These are phyloP conservation scores for Pararge aegeria DNA, from an alignment of 1,140 invertebrate genomes.

Conservation along the genomic window DNA sequence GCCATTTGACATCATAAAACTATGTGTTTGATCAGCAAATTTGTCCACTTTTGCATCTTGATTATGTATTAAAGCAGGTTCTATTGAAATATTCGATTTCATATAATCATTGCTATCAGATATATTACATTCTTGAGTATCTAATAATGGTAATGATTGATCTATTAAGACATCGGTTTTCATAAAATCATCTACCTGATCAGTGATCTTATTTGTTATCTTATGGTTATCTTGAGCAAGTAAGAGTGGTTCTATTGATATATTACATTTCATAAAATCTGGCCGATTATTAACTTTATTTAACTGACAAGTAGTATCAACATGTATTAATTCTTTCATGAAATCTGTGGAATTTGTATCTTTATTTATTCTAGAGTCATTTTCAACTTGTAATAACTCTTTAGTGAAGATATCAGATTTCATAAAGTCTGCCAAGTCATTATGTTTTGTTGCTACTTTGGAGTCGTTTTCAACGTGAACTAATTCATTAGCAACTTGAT, in stretches of 20 bases:
- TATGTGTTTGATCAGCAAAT: slow-evolving; percentile 19
- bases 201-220: background rate
- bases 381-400: background rate
- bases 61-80: background rate
- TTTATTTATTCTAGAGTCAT: background rate
- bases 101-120: background rate
- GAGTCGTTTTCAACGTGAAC: background rate
- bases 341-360: too few relatives aligned
- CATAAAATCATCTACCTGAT: background rate
- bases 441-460: background rate
- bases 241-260: background rate
- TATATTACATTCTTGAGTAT: background rate
- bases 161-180: background rate
- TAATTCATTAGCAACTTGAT: background rate
- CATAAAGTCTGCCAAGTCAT: background rate
- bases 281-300: background rate
- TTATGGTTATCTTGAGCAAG: background rate
- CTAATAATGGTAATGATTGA: background rate
- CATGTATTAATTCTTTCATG: background rate
- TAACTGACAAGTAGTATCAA: background rate
- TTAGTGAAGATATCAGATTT: background rate
- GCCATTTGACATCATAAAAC: slow-evolving; percentile 44
- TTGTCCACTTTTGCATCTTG: background rate
- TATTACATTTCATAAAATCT: background rate
- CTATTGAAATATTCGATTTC: background rate